Evolutionary conservation across 2,797 vertebrate species (phyloP).

Genomic region (Arctocebus calabarensis): DNA sequence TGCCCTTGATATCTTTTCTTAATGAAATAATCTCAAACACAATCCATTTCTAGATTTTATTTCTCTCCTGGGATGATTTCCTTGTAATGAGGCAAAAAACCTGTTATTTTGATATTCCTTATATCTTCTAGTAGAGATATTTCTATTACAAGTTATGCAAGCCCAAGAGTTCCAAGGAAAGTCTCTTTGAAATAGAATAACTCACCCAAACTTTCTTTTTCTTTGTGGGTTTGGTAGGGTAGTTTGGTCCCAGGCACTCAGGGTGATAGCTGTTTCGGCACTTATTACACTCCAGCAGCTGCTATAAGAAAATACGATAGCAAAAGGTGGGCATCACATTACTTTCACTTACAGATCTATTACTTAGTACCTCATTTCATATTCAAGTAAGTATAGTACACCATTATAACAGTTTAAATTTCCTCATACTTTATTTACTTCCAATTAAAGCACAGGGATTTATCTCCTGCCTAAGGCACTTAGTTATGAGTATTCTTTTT

Average conservation of each 20-base stretch:
- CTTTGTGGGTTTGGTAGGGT: conserved; percentile 98
- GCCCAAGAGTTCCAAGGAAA: neutral
- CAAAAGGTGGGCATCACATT: neutral
- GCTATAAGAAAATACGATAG: conserved; percentile 85
- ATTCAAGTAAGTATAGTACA: neutral
- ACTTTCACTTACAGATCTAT: neutral
- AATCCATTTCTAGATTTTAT: neutral
- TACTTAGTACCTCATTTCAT: neutral
- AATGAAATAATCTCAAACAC: neutral
- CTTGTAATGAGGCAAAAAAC: neutral
- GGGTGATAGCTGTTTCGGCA: conserved; percentile 99
- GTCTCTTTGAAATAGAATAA: neutral
- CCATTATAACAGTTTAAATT: neutral
- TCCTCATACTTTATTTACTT: neutral
- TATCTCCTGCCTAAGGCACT: neutral
- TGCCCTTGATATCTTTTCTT: neutral
- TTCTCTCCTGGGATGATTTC: neutral
- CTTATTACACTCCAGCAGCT: conserved; percentile 99
- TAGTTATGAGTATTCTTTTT: neutral
- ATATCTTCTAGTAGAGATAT: neutral
- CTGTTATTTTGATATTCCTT: neutral
- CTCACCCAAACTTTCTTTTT: conserved; percentile 99
- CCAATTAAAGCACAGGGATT: neutral
- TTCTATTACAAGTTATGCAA: neutral
- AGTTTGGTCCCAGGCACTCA: conserved; percentile 99